Percentiles rank a stretch among this genome's conserved stretches.
These are phyloP conservation scores for Muscicapa comitata DNA, from an alignment of 2,797 vertebrate genomes.

Conservation along the genomic window DNA sequence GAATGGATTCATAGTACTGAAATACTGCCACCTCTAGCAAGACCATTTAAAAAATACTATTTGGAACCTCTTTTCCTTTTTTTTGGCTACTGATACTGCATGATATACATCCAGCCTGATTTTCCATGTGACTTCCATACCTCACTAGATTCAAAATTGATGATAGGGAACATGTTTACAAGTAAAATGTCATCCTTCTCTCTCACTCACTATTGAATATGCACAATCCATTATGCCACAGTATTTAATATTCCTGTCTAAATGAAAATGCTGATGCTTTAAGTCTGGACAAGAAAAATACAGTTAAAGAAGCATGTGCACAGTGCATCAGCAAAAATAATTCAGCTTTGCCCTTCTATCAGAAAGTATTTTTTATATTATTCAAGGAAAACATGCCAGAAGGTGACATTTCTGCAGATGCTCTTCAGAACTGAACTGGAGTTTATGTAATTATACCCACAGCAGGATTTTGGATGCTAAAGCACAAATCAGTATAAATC, in stretches of 20 bases:
- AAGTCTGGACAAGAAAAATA: not conserved
- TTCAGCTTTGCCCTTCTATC: not conserved
- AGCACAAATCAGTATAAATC: not conserved
- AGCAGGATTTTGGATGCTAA: not conserved
- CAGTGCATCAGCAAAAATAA: not conserved
- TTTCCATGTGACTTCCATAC: not conserved
- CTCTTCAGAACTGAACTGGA: not conserved
- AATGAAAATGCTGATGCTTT: not conserved
- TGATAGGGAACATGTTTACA: not conserved
- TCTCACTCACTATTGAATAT: not conserved
- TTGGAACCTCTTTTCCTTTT: not conserved
- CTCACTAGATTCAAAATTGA: not conserved
- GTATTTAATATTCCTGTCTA: not conserved
- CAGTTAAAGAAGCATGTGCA: not conserved
- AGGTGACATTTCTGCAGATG: not conserved
- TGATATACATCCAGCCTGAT: not conserved
- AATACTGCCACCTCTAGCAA: not conserved
- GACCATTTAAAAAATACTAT: not conserved
- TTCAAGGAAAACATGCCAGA: not conserved
- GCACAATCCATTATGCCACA: not conserved
- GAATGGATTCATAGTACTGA: not conserved
- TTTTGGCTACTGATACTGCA: not conserved
- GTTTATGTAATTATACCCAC: not conserved
- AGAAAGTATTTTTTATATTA: not conserved
- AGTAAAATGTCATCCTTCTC: not conserved